Base-by-base conservation (phyloP, 2,797 vertebrate species). In the Melopsittacus undulatus region DNA sequence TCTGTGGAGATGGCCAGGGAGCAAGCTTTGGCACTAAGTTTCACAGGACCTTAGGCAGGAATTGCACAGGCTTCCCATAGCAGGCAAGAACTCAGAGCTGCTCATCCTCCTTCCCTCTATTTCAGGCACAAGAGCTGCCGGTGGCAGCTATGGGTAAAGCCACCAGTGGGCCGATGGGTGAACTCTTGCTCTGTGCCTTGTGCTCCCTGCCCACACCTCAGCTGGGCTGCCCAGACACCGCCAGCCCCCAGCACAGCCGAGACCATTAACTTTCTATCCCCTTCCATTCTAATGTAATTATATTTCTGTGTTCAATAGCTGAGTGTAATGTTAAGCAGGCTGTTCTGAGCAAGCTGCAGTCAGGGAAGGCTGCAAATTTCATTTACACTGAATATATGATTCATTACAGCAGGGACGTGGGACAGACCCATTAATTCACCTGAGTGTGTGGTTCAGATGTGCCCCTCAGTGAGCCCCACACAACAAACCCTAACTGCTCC, bases 201-300 rank as follows among this genome's bases (percentile, higher is more conserved):
- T 4, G 14, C 43, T 2, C 5, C 11, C 13, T 30, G 94, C 57
- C 43, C 16, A n/a, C n/a, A 4, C 32, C 70, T 54, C 51, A 21
- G 83, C 92, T 57, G 52, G 70, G 46, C 59, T n/a, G 72, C 78
- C 90, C 67, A n/a, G 56, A 11, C 64, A 38, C 52, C 2, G 56
- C 88, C 87, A 64, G 64, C 52, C 70, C 67, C 54, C 46, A 52
- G 84, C 76, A 52, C 46, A 2, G 72, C 57, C 10, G 24, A 88
- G 85, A 87, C 91, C 87, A 76, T 89, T 43, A 59, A 46, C 43
- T 61, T 93, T 74, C 80, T 49, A 90, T 90, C 96, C 83, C n/a
- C 49, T 92, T 96, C 79, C 86, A 63, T 95, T 91, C 89, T 95
- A 93, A 96, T 93, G 96, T 96, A 95, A 97, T 97, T 94, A 96